A percentile compares a stretch with the other conserved stretches of the same genome.
phyloP scores from a whole-genome alignment of 2,888 invertebrate species.

The Galerucella nymphaeae region DNA sequence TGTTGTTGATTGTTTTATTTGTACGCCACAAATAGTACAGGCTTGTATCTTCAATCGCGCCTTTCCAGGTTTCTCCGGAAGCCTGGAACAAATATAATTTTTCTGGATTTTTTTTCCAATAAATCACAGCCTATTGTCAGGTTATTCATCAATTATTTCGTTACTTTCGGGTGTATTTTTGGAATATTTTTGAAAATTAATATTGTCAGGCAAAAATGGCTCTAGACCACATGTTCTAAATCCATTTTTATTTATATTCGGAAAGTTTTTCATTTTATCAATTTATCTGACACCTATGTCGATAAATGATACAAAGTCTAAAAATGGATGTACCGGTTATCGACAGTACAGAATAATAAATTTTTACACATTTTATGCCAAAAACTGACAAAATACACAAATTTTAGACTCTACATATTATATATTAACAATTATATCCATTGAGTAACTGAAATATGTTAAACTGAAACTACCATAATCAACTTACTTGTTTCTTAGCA shows the following conservation, averaged over 20 bases:
- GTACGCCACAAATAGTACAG: too few relatives aligned
- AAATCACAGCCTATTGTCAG: conserved; percentile 16
- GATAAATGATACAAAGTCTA: too few relatives aligned
- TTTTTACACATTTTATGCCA: too few relatives aligned
- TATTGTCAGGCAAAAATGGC: too few relatives aligned
- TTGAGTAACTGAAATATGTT: neutral
- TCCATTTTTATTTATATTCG: conserved; percentile 16
- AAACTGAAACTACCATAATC: neutral
- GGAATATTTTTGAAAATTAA: conserved; percentile 22
- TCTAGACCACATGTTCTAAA: conserved; percentile 2
- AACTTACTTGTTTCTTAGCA: neutral
- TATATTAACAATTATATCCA: neutral
- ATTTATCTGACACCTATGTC: neutral
- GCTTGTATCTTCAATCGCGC: too few relatives aligned
- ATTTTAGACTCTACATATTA: neutral
- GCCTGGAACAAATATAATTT: conserved; percentile 31
- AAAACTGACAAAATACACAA: too few relatives aligned
- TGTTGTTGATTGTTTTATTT: conserved; percentile 20
- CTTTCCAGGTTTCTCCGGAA: conserved; percentile 21
- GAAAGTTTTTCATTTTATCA: conserved; percentile 21
- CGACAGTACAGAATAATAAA: too few relatives aligned
- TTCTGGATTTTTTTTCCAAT: conserved; percentile 32
- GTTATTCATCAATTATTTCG: neutral
- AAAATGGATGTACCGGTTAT: too few relatives aligned
- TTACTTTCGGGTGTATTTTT: neutral